Conservation (phyloP, 2,888 invertebrate species). For the Mythimna loreyi region DNA sequence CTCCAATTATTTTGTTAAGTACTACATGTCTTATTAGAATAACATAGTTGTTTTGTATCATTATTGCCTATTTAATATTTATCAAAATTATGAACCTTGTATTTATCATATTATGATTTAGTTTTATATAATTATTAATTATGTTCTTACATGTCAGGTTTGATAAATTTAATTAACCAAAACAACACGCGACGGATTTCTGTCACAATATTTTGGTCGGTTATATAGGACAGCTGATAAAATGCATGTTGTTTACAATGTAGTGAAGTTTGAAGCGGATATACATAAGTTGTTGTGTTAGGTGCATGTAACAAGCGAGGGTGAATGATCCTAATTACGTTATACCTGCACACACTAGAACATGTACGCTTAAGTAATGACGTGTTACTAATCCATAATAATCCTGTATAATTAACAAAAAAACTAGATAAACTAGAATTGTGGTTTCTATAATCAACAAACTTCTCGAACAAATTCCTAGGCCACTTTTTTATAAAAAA, state of each 20-base stretch:
- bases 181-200: conserved; percentile 1
- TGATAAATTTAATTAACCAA: conserved; percentile 17
- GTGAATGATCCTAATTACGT: conserved; percentile 41
- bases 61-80: conserved; percentile 8
- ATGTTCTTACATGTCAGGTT: conserved; percentile 7
- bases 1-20: too few species aligned
- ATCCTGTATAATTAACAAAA: conserved; percentile 21
- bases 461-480: not conserved
- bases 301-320: conserved; percentile 20
- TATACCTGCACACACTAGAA: conserved; percentile 14
- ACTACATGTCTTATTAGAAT: too few species aligned
- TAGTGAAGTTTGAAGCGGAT: conserved; percentile 10
- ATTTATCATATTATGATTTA: conserved; percentile 11
- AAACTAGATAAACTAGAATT: not conserved
- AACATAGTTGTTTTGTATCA: too few species aligned
- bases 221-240: conserved; percentile 33
- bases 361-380: conserved; percentile 34
- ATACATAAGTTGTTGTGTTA: conserved; percentile 21
- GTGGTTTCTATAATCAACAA: not conserved
- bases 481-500: too few species aligned
- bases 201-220: conserved; percentile 23
- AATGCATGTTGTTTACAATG: conserved; percentile 23
- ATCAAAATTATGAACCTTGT: not conserved
- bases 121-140: not conserved
- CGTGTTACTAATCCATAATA: conserved; percentile 44